phyloP scores from a whole-genome alignment of 2,113 vertebrate species.

The Diadophis punctatus region DNA sequence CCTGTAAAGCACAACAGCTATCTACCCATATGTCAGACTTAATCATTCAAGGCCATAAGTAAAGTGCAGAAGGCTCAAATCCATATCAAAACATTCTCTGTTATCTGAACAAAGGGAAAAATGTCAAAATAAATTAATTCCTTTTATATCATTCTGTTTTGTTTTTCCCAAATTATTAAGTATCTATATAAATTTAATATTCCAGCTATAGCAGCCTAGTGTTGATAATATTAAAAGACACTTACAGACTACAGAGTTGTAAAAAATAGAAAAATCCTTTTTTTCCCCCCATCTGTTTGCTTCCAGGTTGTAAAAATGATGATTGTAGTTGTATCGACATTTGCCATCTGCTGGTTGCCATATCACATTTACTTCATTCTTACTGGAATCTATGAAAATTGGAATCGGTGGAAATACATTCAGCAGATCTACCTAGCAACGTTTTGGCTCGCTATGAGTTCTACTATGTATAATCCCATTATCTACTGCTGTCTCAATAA shows the following conservation, averaged over 20 bases:
- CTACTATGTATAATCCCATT: slow-evolving; percentile 98
- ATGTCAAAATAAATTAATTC: neutral
- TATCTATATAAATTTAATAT: neutral
- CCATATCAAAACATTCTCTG: neutral
- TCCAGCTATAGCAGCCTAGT: neutral
- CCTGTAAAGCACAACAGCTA: neutral
- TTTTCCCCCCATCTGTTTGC: neutral
- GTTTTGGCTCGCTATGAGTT: slow-evolving; percentile 97
- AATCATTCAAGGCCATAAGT: neutral
- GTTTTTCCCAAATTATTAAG: neutral
- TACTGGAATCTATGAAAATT: slow-evolving; percentile 78
- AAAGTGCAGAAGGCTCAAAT: neutral
- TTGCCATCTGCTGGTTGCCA: slow-evolving; percentile 95
- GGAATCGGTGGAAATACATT: slow-evolving; percentile 88
- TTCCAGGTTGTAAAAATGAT: slow-evolving; percentile 98
- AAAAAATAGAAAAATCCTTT: neutral
- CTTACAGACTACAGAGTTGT: neutral
- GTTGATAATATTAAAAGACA: neutral
- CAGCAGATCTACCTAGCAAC: slow-evolving; percentile 94
- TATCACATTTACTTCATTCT: slow-evolving; percentile 94
- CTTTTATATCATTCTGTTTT: neutral
- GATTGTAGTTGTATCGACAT: slow-evolving; percentile 95
- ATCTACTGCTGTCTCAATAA: slow-evolving; percentile 99
- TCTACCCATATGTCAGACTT: neutral
- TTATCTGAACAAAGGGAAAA: neutral